Conservation (phyloP, 2,797 vertebrate genomes). For the Enteromius afrohamiltoni region DNA sequence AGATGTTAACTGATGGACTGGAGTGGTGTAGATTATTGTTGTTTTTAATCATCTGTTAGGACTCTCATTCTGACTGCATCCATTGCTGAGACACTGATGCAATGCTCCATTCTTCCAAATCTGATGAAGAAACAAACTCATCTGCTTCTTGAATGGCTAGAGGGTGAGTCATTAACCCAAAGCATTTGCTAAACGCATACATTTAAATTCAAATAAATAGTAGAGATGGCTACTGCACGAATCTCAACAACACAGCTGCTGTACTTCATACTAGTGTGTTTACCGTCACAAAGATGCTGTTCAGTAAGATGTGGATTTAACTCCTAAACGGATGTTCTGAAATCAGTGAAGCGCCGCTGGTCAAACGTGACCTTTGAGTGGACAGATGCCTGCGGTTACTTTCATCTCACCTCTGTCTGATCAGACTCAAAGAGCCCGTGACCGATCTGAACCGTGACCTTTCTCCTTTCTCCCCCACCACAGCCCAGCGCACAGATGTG, state of each 20-base stretch:
- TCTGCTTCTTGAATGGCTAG: neutral
- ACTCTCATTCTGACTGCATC: neutral
- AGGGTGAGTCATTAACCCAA: neutral
- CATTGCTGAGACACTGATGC: neutral
- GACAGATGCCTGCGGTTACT: neutral
- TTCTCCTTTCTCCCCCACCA: constrained; percentile 9
- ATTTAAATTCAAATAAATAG: neutral
- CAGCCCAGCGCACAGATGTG: neutral
- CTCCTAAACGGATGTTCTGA: neutral
- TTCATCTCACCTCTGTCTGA: constrained; percentile 37
- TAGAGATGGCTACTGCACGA: neutral
- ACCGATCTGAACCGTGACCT: constrained; percentile 12
- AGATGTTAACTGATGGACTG: no score
- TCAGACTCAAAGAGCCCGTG: constrained; percentile 20
- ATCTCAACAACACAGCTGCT: neutral
- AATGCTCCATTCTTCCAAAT: neutral
- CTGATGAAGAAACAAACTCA: neutral
- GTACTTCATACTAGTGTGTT: neutral
- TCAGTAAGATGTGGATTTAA: neutral
- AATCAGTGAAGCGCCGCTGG: neutral
- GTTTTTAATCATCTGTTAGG: neutral
- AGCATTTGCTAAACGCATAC: neutral
- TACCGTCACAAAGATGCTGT: neutral
- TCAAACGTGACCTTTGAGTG: constrained; percentile 17
- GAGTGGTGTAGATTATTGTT: no score